Evolutionary conservation across 2,888 invertebrate genomes (phyloP).

Genomic region (Lacanobia wlatinum): DNA sequence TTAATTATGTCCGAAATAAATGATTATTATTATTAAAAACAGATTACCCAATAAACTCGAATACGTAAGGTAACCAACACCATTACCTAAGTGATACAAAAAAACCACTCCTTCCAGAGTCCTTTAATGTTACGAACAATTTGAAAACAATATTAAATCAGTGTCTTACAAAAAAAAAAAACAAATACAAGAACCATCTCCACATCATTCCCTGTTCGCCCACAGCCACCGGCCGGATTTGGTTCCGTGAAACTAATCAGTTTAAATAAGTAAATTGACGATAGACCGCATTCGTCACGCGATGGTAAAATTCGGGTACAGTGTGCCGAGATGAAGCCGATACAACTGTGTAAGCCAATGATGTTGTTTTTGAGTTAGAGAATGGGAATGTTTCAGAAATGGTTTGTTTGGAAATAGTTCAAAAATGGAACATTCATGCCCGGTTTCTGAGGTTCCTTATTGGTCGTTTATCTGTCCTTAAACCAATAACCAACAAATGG

Average conservation of each 20-base stretch:
- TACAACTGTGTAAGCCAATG: neutral
- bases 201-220: slow-evolving; percentile 42
- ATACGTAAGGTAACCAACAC: no score
- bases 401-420: neutral
- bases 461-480: no score
- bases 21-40: no score
- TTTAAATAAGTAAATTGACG: slow-evolving; percentile 88
- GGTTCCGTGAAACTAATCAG: slow-evolving; percentile 90
- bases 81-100: no score
- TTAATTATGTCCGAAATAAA: no score
- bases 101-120: no score
- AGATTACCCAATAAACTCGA: no score
- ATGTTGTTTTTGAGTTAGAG: neutral
- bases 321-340: slow-evolving; percentile 10
- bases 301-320: slow-evolving; percentile 67
- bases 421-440: no score
- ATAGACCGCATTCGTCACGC: slow-evolving; percentile 78
- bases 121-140: no score
- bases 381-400: neutral
- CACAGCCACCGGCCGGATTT: slow-evolving; percentile 88
- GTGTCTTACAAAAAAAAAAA: neutral
- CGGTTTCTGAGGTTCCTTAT: no score
- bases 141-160: neutral
- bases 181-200: slow-evolving; percentile 12
- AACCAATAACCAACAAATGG: no score